phyloP scores from a whole-genome alignment of 1,140 invertebrate genomes.

The Bombus cullumanus region DNA sequence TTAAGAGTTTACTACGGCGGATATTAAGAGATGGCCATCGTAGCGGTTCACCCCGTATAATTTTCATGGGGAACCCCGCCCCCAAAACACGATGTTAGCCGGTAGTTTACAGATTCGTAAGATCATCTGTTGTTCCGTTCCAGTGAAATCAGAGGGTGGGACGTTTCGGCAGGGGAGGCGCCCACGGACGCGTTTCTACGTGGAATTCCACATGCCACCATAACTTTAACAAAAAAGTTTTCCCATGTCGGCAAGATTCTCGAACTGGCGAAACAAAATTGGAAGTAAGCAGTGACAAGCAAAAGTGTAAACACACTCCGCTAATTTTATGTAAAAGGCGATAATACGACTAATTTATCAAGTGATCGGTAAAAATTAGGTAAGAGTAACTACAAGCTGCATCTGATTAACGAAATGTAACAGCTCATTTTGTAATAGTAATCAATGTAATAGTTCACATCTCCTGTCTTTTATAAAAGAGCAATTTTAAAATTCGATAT shows the following conservation, averaged over 20 bases:
- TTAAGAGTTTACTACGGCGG: no score
- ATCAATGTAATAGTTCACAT: no score
- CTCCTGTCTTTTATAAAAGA: no score
- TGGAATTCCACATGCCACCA: not conserved
- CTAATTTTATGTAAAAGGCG: no score
- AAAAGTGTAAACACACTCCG: no score
- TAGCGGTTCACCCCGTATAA: conserved; percentile 47
- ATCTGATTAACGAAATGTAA: no score
- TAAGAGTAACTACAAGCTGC: no score
- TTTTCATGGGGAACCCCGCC: conserved; percentile 31
- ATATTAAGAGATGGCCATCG: conserved; percentile 37
- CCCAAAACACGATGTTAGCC: conserved; percentile 15
- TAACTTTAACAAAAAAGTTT: not conserved
- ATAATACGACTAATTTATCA: no score
- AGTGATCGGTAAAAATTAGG: no score
- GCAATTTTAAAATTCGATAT: no score
- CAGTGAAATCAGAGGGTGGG: conserved; percentile 52
- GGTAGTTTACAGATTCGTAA: conserved; percentile 53
- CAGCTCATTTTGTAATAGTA: no score
- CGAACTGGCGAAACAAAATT: not conserved
- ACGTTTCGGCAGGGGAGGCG: conserved; percentile 34
- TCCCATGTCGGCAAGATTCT: not conserved
- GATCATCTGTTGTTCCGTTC: conserved; percentile 50
- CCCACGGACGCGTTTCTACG: conserved; percentile 22
- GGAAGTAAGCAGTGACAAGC: not conserved